Base-by-base conservation (phyloP, 2,888 invertebrate species). In the Isoperla grammatica region DNA sequence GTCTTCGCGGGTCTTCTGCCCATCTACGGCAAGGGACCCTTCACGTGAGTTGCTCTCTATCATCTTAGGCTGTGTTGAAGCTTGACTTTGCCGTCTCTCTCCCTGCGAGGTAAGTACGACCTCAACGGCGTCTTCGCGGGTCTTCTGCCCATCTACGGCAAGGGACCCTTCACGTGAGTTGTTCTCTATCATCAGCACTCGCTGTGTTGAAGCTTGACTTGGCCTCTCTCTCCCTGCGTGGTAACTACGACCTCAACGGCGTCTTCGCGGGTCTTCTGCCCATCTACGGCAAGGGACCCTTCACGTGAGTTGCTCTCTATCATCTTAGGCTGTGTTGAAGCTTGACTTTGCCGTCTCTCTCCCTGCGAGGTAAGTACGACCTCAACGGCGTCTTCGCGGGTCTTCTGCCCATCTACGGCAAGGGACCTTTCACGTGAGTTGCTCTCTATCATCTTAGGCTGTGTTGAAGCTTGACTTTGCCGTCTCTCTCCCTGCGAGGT, bases 101-200 rank as follows among this genome's bases (percentile, higher is more conserved):
- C 8, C 2, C 11, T 39, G 12, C 19, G 9, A 15, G 53, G 53
- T 1, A 17, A 53, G 9, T 53, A 53, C 53, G 53, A 53, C 53
- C 9, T 53, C 39, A 19, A 15, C 39, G 53, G 39, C 8, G 19
- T 53, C 39, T 35, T 53, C 39, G 53, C 39, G 12, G 17, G 37
- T 1, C 37, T 53, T 9, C 53, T 53, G 9, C 53, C 53, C 39
- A 39, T 53, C 53, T 53, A 53, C 39, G 53, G 53, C 53, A 53
- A 53, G 37, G 53, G 53, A 15, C 39, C 39, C 2, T 53, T 53
- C 39, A n/a, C 19, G 53, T 53, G 19, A 37, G 53, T 17, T n/a
- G n/a, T n/a, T n/a, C n/a, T n/a, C n/a, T n/a, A n/a, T n/a, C n/a
- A n/a, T n/a, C n/a, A n/a, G n/a, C n/a, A n/a, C n/a, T n/a, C n/a